Conservation (phyloP, 2,797 vertebrate species). For the Gymnoscopelus microlampas region DNA sequence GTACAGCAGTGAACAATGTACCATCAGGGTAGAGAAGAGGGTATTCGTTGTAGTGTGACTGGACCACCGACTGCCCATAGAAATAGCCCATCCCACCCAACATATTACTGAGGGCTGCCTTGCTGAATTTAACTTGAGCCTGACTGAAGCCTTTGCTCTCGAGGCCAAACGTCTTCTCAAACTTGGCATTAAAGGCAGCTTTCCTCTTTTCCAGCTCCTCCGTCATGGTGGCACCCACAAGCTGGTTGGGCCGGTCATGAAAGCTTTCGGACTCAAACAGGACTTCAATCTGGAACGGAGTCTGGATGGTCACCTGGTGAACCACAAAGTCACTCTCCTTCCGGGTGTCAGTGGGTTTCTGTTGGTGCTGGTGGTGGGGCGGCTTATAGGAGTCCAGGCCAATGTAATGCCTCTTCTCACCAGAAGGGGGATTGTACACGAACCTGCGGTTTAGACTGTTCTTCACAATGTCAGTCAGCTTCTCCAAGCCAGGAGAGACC, state of each 20-base stretch:
- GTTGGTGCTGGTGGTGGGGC: conserved; percentile 72
- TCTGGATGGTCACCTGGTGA: conserved; percentile 91
- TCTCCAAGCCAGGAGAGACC: conserved; percentile 86
- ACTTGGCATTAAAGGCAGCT: conserved; percentile 81
- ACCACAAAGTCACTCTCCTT: conserved; percentile 85
- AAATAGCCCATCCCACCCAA: conserved; percentile 95
- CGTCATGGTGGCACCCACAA: conserved; percentile 80
- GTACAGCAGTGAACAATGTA: conserved; percentile 89
- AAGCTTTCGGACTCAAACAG: conserved; percentile 91
- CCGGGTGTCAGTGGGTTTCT: conserved; percentile 60
- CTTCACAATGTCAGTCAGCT: conserved; percentile 88
- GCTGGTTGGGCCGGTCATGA: conserved; percentile 70
- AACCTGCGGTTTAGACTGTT: conserved; percentile 86
- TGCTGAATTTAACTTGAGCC: conserved; percentile 83
- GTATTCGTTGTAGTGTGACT: conserved; percentile 78
- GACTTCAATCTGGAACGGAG: conserved; percentile 87
- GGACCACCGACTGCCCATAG: conserved; percentile 90
- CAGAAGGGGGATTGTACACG: conserved; percentile 80
- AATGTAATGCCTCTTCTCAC: conserved; percentile 85
- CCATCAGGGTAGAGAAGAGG: conserved; percentile 81
- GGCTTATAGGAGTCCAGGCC: conserved; percentile 82
- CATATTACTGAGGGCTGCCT: conserved; percentile 91
- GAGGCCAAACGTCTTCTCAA: conserved; percentile 87
- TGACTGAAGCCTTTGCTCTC: conserved; percentile 77
- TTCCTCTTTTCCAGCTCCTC: conserved; percentile 79